Conservation (phyloP, 1,140 invertebrate genomes). For the Drosophila bifasciata region DNA sequence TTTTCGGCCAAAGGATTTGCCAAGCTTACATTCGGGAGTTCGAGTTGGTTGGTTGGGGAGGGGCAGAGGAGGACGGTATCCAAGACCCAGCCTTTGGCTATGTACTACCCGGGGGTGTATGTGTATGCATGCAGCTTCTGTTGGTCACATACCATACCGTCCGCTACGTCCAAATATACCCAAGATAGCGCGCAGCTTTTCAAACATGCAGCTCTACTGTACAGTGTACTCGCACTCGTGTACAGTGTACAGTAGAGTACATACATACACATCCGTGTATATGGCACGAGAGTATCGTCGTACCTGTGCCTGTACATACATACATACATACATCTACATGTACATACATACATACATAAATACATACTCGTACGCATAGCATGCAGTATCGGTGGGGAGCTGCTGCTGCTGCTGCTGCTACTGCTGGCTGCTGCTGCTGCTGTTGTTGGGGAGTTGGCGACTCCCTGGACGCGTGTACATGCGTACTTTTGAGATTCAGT, state of each 20-base stretch:
- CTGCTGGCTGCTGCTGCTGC: conserved; percentile 7
- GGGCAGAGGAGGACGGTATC: conserved; percentile 59
- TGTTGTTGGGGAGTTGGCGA: conserved; percentile 8
- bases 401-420: conserved; percentile 10
- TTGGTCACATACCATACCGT: conserved; percentile 60
- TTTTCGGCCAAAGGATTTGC: conserved; percentile 77
- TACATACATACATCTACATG: conserved; percentile 31
- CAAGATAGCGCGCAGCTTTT: conserved; percentile 72
- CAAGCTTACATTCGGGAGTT: conserved; percentile 78
- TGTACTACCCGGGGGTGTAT: conserved; percentile 84
- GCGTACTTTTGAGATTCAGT: conserved; percentile 53
- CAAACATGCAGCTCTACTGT: conserved; percentile 53
- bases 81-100: conserved; percentile 84
- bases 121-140: conserved; percentile 83
- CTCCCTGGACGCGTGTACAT: conserved; percentile 54
- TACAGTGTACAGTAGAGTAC: conserved; percentile 38
- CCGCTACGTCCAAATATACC: conserved; percentile 45
- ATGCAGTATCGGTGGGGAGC: conserved; percentile 18
- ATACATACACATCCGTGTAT: conserved; percentile 36
- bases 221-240: conserved; percentile 46
- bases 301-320: conserved; percentile 32
- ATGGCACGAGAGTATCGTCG: background rate
- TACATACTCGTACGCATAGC: conserved; percentile 54
- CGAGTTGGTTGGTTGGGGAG: conserved; percentile 33
- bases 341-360: conserved; percentile 35